Evolutionary conservation across 1,140 invertebrate species (phyloP), one percentile per base, ranked within the genome.

Genomic region (Solenopsis invicta): DNA sequence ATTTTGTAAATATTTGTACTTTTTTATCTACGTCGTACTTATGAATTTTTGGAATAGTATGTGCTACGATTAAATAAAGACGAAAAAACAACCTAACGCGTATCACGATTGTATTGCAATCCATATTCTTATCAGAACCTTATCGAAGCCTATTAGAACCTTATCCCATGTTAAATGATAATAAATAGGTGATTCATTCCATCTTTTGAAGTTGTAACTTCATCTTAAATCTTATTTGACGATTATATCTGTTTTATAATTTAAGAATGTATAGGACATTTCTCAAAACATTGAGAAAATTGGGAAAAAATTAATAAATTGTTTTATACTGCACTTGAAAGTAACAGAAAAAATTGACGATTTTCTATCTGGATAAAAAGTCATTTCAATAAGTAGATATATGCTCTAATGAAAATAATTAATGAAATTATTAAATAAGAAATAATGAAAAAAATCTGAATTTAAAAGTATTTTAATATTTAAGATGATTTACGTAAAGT

Each of bases 1-100:
- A 93, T 93, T 93, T 92, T 93, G 93, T 93, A 93, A 93, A 93
- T 93, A 93, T 93, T 93, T 93, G 89, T 93, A 93, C 92, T 93
- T 93, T 93, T 93, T 92, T 93, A 93, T 90, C 88, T 82, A 90
- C 81, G 85, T 91, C 81, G 88, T 92, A 93, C 89, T 92, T 91
- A 88, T 85, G 62, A 90, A 90, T 93, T 90, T 91, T 91, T 89
- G 78, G 87, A 87, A 91, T 90, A 90, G 89, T 92, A 92, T 89
- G 90, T 92, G 90, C 89, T 92, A 92, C 81, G 85, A 91, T 67
- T 85, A 88, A 93, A 92, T 92, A 92, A 90, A 90, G 52, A 77
- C 52, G n/a, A 80, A 5, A 86, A 72, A 87, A 71, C 16, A 61
- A 56, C 13, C n/a, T 29, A 37, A 77, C 29, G 54, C 34, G 21